Conservation (phyloP, 2,797 vertebrate species). For the Chrysocyon brachyurus region DNA sequence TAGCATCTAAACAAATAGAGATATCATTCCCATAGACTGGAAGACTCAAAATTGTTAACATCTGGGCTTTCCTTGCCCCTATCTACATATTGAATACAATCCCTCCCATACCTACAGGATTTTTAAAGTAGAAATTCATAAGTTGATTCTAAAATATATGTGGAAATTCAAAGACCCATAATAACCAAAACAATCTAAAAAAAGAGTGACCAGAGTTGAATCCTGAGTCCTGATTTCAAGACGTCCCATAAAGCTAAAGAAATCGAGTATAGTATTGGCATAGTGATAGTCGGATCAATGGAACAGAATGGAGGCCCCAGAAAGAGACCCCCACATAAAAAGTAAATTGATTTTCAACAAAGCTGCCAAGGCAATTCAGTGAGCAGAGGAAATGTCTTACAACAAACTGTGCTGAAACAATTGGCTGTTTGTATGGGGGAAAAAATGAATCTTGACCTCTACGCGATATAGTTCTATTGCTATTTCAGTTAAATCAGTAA, state of each 20-base stretch:
- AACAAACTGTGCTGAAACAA: background rate
- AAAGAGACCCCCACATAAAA: background rate
- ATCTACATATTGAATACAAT: background rate
- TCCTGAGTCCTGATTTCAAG: background rate
- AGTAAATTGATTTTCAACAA: background rate
- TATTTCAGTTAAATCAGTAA: background rate
- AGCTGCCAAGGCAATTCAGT: background rate
- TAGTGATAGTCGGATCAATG: background rate
- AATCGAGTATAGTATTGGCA: too few relatives aligned
- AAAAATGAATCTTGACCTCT: background rate
- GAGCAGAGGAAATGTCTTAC: background rate
- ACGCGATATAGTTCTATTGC: background rate
- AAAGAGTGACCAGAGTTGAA: background rate
- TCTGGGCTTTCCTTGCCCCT: background rate
- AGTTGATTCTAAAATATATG: background rate
- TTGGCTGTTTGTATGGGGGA: background rate
- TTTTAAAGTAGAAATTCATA: background rate
- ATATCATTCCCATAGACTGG: background rate
- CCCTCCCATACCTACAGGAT: background rate
- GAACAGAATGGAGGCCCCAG: background rate
- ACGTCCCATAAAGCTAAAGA: background rate
- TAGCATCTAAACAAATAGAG: background rate
- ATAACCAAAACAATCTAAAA: background rate
- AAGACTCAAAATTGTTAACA: background rate
- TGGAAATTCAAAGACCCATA: background rate